phyloP scores from a whole-genome alignment of 2,888 invertebrate genomes.

The Blomia tropicalis region DNA sequence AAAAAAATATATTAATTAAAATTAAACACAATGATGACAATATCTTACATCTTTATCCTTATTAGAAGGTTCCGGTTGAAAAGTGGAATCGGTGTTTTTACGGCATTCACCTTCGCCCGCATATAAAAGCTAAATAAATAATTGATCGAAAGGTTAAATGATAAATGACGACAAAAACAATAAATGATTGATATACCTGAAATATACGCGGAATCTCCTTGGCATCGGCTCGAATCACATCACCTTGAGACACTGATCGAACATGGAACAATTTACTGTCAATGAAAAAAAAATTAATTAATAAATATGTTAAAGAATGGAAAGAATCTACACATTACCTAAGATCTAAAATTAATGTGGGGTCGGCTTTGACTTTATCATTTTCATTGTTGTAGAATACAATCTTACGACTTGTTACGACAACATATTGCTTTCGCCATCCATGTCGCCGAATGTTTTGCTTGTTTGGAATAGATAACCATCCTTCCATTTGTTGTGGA shows the following conservation, averaged over 20 bases:
- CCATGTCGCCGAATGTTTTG: constrained; percentile 87
- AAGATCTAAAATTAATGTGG: constrained; percentile 82
- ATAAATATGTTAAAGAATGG: not conserved
- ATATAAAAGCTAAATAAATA: constrained; percentile 57
- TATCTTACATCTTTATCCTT: constrained; percentile 32
- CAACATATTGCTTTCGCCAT: constrained; percentile 92
- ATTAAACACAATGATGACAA: too few relatives aligned
- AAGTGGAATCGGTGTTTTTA: constrained; percentile 31
- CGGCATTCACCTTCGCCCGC: constrained; percentile 77
- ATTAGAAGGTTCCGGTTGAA: not conserved
- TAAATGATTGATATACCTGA: constrained; percentile 41
- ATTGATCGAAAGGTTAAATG: constrained; percentile 5
- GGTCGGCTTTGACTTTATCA: constrained; percentile 84
- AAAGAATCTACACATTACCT: constrained; percentile 44
- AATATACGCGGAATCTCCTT: constrained; percentile 98
- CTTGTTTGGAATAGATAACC: constrained; percentile 85
- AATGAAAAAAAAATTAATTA: constrained; percentile 14
- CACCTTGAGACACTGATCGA: constrained; percentile 92
- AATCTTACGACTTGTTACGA: constrained; percentile 87
- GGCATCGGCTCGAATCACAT: constrained; percentile 94
- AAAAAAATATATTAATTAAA: not conserved
- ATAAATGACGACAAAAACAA: constrained; percentile 11
- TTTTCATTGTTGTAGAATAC: constrained; percentile 89
- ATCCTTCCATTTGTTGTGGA: constrained; percentile 56
- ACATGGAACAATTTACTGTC: constrained; percentile 94